Base-by-base conservation (phyloP, 2,113 vertebrate species). In the Raja brachyura region DNA sequence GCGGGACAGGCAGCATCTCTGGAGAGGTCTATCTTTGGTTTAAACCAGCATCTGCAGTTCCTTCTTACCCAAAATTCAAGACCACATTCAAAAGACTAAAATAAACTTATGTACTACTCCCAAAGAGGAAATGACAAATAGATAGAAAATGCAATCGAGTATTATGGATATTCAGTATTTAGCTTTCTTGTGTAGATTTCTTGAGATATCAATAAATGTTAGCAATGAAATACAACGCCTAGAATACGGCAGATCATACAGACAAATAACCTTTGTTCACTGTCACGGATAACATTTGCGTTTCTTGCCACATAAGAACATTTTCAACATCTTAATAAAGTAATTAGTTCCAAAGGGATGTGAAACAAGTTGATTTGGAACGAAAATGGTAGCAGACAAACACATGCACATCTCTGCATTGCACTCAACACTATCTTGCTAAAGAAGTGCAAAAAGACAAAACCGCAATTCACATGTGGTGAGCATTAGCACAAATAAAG, bases 131-230 rank as follows among this genome's bases (percentile, higher is more conserved):
- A 97, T 96, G 97, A 97, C 96, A 96, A 97, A 97, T 97, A 98
- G 97, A 98, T 98, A 96, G 95, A 95, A 98, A 98, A 99, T 98
- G 97, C 98, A 97, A 96, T 95, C 95, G 94, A 73, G 4, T 22
- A 73, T 73, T 73, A 93, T 94, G 95, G 95, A 96, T 97, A 96
- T 96, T 95, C 96, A 98, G 98, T 98, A 97, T 97, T 96, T 95
- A 96, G 97, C 97, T 97, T 97, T 98, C 97, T 98, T 98, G 97
- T 97, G 97, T 98, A 99, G 97, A 97, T 96, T 96, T 95, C 96
- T 96, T 96, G 96, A 94, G 96, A 96, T 96, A 98, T 99, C 97
- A 99, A 98, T 98, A 98, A 99, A 98, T 98, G 96, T 99, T 98
- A 97, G 97, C 95, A 95, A 96, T 94, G 97, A 97, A 98, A 97